phyloP scores from a whole-genome alignment of 1,140 invertebrate species.

The Platyscapa corneri region DNA sequence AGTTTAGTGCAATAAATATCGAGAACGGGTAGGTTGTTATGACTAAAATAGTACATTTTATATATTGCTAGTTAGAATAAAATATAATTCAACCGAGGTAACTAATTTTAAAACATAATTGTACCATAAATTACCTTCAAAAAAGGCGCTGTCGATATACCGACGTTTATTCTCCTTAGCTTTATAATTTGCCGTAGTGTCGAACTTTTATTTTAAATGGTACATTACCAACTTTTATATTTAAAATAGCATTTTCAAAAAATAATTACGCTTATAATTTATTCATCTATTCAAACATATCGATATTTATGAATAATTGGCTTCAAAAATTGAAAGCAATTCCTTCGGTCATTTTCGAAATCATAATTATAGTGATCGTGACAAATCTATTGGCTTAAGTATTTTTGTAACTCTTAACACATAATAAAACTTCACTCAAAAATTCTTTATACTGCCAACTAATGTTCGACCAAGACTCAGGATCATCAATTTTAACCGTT shows the following conservation, averaged over 20 bases:
- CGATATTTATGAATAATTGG: not conserved
- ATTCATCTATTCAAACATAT: not conserved
- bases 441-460: not conserved
- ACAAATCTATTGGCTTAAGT: not conserved
- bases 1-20: not conserved
- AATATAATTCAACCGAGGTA: not conserved
- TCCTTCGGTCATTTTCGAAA: not conserved
- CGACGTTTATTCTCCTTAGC: not conserved
- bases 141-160: not conserved
- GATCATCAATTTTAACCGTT: not conserved
- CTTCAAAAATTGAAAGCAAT: not conserved
- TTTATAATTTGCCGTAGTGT: not conserved
- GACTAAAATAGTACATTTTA: no score
- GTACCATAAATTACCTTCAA: not conserved
- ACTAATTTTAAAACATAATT: not conserved
- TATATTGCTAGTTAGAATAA: not conserved
- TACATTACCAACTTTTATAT: not conserved
- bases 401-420: not conserved
- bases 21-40: no score
- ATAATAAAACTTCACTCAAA: not conserved
- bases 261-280: not conserved
- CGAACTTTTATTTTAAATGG: not conserved
- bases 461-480: not conserved
- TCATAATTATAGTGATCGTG: not conserved
- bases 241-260: not conserved